phyloP scores from a whole-genome alignment of 2,113 vertebrate genomes.

The Lasiurus cinereus region DNA sequence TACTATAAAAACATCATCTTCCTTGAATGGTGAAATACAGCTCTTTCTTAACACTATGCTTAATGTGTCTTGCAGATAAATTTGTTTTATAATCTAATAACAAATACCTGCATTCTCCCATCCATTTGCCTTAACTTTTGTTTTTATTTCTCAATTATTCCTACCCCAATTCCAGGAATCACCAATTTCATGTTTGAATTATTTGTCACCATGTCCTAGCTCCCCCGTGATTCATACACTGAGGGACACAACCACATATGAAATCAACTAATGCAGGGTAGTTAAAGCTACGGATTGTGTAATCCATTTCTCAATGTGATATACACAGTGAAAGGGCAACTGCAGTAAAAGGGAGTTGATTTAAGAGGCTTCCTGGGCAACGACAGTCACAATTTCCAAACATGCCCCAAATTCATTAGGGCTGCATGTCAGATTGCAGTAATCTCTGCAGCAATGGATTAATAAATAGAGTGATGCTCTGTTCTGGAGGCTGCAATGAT shows the following conservation, averaged over 20 bases:
- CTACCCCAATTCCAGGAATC: neutral
- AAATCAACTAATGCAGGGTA: conserved; percentile 64
- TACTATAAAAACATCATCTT: neutral
- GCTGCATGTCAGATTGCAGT: conserved; percentile 63
- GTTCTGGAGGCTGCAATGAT: neutral
- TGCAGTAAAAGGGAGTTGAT: neutral
- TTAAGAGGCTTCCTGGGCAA: conserved; percentile 48
- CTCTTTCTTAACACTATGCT: neutral
- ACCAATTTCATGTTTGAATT: conserved; percentile 61
- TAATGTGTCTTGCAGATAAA: neutral
- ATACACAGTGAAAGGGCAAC: conserved; percentile 45
- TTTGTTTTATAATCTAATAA: neutral
- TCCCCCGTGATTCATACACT: conserved; percentile 46
- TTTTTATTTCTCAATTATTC: conserved; percentile 1
- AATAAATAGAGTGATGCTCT: conserved; percentile 58
- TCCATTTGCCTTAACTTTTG: neutral
- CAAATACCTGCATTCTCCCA: neutral
- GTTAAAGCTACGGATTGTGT: conserved; percentile 56
- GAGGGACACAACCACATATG: conserved; percentile 42
- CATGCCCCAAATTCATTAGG: conserved; percentile 79
- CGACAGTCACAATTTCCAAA: conserved; percentile 75
- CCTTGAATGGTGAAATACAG: neutral
- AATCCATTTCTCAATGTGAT: conserved; percentile 75
- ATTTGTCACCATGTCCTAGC: neutral
- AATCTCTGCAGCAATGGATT: conserved; percentile 72